Conservation (phyloP, 2,113 vertebrate species). For the Aleadryas rufinucha region DNA sequence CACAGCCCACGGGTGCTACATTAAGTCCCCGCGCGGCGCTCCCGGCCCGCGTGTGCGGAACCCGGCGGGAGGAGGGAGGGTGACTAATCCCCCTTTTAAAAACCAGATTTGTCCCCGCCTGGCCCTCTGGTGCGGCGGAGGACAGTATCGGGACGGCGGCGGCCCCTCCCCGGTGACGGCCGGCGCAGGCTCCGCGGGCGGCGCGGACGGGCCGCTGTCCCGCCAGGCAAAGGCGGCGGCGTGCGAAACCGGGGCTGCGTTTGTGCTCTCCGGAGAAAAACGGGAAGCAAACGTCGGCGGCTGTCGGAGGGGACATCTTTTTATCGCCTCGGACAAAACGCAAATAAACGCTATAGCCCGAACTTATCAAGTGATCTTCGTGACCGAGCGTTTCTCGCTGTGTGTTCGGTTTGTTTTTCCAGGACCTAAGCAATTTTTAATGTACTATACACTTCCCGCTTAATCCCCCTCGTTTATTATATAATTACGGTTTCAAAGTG, state of each 20-base stretch:
- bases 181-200: background rate
- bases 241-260: background rate
- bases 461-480: slow-evolving; percentile 87
- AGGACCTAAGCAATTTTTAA: slow-evolving; percentile 79
- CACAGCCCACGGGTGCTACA: too few relatives aligned
- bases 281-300: background rate
- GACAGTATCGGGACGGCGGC: background rate
- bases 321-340: background rate
- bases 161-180: background rate
- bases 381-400: slow-evolving; percentile 51
- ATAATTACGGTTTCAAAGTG: slow-evolving; percentile 90
- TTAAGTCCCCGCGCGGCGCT: fast-evolving
- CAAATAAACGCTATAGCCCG: background rate
- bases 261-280: background rate
- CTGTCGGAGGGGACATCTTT: background rate
- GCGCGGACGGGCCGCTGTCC: background rate
- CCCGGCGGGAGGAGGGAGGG: background rate
- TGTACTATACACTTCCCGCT: slow-evolving; percentile 83
- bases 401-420: slow-evolving; percentile 81
- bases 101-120: background rate
- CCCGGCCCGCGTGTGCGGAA: background rate
- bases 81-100: background rate
- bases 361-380: background rate
- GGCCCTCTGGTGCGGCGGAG: background rate
- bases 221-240: background rate